Base-by-base conservation (phyloP, 2,888 invertebrate genomes). In the Ophioninae sp. region DNA sequence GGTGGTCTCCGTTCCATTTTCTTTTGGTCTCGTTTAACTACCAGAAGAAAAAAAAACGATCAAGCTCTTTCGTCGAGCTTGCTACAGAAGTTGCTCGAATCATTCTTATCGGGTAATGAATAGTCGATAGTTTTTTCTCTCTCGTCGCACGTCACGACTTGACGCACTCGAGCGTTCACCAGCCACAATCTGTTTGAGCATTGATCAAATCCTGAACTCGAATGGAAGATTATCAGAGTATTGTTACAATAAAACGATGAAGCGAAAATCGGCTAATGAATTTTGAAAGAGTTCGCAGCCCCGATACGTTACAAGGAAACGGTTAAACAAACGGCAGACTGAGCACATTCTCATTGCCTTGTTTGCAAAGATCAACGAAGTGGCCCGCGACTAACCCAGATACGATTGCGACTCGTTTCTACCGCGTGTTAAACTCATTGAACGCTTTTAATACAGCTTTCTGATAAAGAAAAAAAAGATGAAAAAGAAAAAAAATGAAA, bases 81-180 rank as follows among this genome's bases (percentile, higher is more conserved):
- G n/a, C 13, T 20, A 50, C 17, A 41, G n/a, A n/a, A 57, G 57
- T 39, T 20, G 39, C 13, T 21, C 13, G 61, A 72, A 73, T 39
- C 41, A 44, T 8, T 61, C 61, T 62, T 21, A 73, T 73, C 61
- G 44, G 44, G 61, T 73, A 41, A 73, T 44, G 61, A 76, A 68
- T 80, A 50, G 80, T 83, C 59, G 65, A 69, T 75, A 78, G 21
- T 78, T 65, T 83, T 83, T 83, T 80, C 59, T 59, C 39, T 64
- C 68, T 20, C 68, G 68, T 69, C 39, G 68, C 68, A 68, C 67
- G 61, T 68, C 61, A 68, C 68, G 30, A 56, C 23, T 44, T 10
- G 37, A 50, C 50, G 20, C 59, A 61, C 44, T 17, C 68, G 23
- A 7, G 57, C 39, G 13, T 37, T 13, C 56, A 21, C n/a, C 13